Base-by-base conservation (phyloP, 2,888 invertebrate genomes). In the Leptinotarsa juncta region DNA sequence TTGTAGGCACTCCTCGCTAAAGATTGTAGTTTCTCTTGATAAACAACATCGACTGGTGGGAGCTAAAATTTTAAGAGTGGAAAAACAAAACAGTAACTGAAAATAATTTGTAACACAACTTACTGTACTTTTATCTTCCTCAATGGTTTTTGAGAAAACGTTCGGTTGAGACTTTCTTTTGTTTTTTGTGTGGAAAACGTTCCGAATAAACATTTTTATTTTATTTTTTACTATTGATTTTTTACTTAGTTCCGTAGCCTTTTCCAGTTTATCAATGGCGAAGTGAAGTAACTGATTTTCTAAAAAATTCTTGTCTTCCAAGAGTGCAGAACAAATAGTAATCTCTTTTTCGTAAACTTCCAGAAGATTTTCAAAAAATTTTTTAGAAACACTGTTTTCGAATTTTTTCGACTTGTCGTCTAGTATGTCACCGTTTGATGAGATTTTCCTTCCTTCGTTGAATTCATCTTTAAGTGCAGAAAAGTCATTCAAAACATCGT, bases 271-370 rank as follows among this genome's bases (percentile, higher is more conserved):
- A 49, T 26, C 18, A 65, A 18, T 16, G 50, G 53, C 15, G 20
- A 15, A 23, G 48, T 18, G 42, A 51, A 80, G 20, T 49, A 82
- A 50, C 2, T 76, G 68, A 32, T 76, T 78, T 3, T 79, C 60
- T 15, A 81, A 73, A 62, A 78, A 81, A 15, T 77, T 72, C 15
- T 80, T 71, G 51, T 82, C 74, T 55, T 79, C 71, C 48, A 74
- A 79, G 4, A 83, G 71, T 32, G 55, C 67, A 23, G 70, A 72
- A 26, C 79, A 76, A 3, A 81, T 49, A 20, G 74, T 72, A 49
- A 75, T 67, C 67, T 82, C 82, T 72, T 74, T 79, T 67, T 83
- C 81, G 57, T 82, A 81, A 12, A 79, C 74, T 16, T 70, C 55
- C 60, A 80, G 62, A 3, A 81, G 71, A 70, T 78, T 78, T 48